Conservation (phyloP, 2,113 vertebrate genomes). For the Sterna hirundo region DNA sequence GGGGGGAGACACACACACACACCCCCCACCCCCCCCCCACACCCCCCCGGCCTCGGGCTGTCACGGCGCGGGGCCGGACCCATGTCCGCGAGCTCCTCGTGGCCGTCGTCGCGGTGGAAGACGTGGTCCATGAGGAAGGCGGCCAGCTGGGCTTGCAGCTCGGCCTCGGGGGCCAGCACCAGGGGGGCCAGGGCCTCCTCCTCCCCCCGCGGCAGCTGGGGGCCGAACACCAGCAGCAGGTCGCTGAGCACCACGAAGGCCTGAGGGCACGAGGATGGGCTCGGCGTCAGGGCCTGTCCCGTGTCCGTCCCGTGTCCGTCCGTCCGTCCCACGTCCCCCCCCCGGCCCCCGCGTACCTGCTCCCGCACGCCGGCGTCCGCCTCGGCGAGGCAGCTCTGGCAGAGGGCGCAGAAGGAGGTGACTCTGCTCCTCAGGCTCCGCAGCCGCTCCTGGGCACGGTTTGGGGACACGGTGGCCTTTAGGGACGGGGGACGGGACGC, state of each 20-base stretch:
- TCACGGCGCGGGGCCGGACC: no score
- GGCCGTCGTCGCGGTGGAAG: slow-evolving; percentile 53
- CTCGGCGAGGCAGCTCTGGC: slow-evolving; percentile 83
- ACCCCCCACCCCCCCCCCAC: no score
- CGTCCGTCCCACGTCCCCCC: no score
- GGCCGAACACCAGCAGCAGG: slow-evolving; percentile 82
- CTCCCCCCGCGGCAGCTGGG: slow-evolving; percentile 26
- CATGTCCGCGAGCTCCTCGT: no score
- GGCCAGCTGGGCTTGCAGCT: slow-evolving; percentile 82
- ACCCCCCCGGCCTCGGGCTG: no score
- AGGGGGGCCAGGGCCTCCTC: slow-evolving; percentile 64
- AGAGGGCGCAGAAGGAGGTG: slow-evolving; percentile 72
- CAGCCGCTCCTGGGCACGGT: slow-evolving; percentile 68
- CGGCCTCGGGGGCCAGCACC: slow-evolving; percentile 69
- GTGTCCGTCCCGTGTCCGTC: no score
- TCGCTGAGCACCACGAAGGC: slow-evolving; percentile 87
- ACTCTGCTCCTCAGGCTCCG: slow-evolving; percentile 69
- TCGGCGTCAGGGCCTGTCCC: no score
- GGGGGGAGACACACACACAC: no score
- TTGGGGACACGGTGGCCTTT: accelerated
- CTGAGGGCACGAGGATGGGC: slow-evolving; percentile 42
- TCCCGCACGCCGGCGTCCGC: slow-evolving; percentile 73
- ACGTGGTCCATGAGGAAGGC: slow-evolving; percentile 87
- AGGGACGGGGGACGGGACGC: background rate
- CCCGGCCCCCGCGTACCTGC: no score